Evolutionary conservation across 1,140 invertebrate genomes (phyloP), one percentile per base, ranked within the genome.

Genomic region (Nylanderia fulva): DNA sequence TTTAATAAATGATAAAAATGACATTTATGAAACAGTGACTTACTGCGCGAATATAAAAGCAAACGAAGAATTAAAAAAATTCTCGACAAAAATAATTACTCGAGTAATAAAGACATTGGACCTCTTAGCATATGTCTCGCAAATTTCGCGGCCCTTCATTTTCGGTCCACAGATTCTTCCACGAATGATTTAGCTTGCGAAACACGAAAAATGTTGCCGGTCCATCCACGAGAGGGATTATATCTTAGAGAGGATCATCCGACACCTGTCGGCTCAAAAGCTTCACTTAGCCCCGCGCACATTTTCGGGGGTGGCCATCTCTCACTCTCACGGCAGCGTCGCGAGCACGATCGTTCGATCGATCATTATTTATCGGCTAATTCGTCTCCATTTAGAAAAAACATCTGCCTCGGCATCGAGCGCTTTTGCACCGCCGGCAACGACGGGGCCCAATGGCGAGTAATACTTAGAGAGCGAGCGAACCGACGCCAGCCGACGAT

Each of bases 401-500:
- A 90, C 88, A 90, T 90, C 88, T 90, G 88, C 88, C 85, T 33
- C 63, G 82, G 63, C 6, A 52, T 74, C 66, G 77, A 80, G 68
- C 72, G 39, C 87, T 75, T 89, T 89, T 84, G 88, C 79, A 84
- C 88, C 85, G 88, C 72, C 76, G 86, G 87, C 87, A 61, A 86
- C 69, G 86, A 86, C 85, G 39, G 64, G 56, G 90, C 92, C 91
- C 91, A 90, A 90, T 87, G 71, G 88, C 88, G 86, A 92, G 86
- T 88, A 90, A 93, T 92, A 91, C 91, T 91, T 91, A 93, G 92
- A 90, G 77, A 71, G 64, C 60, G 85, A 87, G 88, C 84, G 69
- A 54, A 48, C 71, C 88, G 74, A 90, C 90, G 90, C 90, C 92
- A 85, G 79, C 86, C 91, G 90, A 91, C 93, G 93, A 94, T 94